Evolutionary conservation across 2,888 invertebrate species (phyloP).

Genomic region (Cheilosia pagana): DNA sequence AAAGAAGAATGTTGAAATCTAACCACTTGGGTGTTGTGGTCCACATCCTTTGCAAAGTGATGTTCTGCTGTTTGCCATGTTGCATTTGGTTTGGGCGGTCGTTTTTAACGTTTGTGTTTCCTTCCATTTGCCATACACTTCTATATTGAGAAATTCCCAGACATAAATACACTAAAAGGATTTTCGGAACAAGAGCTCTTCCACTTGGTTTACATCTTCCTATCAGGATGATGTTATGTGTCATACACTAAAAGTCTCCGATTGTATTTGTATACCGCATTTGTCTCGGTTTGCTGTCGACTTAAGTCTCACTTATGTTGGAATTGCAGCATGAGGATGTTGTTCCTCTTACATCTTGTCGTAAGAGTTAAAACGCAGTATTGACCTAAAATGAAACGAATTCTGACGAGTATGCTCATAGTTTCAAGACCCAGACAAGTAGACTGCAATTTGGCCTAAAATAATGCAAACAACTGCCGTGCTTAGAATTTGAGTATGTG

Average conservation of each 20-base stretch:
- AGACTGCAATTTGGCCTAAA: too few relatives aligned
- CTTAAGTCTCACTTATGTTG: slow-evolving; percentile 20
- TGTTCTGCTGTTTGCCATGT: slow-evolving; percentile 24
- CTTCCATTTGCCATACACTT: not conserved
- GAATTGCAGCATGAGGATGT: not conserved
- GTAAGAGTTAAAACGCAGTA: too few relatives aligned
- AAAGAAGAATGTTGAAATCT: slow-evolving; percentile 28
- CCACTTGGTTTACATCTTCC: slow-evolving; percentile 11
- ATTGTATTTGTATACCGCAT: slow-evolving; percentile 12
- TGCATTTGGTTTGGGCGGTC: slow-evolving; percentile 11
- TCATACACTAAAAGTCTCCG: not conserved
- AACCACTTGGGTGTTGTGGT: slow-evolving; percentile 48
- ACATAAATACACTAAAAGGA: slow-evolving; percentile 28
- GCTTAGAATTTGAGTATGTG: too few relatives aligned
- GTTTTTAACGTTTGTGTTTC: slow-evolving; percentile 17
- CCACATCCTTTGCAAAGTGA: slow-evolving; percentile 33
- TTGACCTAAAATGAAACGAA: too few relatives aligned
- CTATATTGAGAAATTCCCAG: slow-evolving; percentile 7
- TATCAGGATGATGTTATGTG: slow-evolving; percentile 14
- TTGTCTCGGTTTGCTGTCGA: slow-evolving; percentile 16
- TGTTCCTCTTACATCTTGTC: not conserved
- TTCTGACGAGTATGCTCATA: too few relatives aligned
- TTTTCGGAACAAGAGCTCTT: slow-evolving; percentile 15
- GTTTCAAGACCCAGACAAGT: too few relatives aligned
- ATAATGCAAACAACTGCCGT: too few relatives aligned